These are phyloP conservation scores for Drosophila subsilvestris DNA, from an alignment of 2,888 invertebrate species.

Conservation along the genomic window DNA sequence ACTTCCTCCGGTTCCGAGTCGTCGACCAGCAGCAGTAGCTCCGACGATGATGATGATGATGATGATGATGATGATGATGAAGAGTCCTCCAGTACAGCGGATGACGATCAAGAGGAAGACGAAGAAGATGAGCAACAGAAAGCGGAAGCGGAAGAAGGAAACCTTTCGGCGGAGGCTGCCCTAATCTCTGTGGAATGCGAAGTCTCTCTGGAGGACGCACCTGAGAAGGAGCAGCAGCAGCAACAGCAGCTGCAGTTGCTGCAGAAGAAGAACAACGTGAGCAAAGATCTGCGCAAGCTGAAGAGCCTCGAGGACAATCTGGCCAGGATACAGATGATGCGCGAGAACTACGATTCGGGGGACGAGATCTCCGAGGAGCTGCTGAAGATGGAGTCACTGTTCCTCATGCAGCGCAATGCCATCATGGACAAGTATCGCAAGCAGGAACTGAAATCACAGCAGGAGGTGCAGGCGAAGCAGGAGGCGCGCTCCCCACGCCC, in stretches of 20 bases:
- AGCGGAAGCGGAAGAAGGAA: background rate
- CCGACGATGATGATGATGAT: constrained; percentile 18
- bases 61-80: constrained; percentile 22
- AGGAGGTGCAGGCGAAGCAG: constrained; percentile 13
- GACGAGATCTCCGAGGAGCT: constrained; percentile 82
- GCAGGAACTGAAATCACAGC: constrained; percentile 49
- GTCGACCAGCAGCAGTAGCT: constrained; percentile 55
- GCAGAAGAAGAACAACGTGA: constrained; percentile 73
- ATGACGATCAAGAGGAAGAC: background rate
- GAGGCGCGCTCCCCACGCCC: constrained; percentile 43
- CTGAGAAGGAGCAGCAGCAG: constrained; percentile 12
- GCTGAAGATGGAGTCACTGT: constrained; percentile 81
- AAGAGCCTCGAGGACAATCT: constrained; percentile 81
- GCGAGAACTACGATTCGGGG: constrained; percentile 81
- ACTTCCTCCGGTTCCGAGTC: constrained; percentile 61
- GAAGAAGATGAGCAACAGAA: constrained; percentile 24
- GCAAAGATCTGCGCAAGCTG: constrained; percentile 80
- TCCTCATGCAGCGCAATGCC: constrained; percentile 80
- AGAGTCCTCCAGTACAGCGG: constrained; percentile 35
- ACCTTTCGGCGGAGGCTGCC: constrained; percentile 2
- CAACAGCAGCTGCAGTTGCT: background rate
- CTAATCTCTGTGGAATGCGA: background rate
- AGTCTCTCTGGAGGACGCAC: background rate
- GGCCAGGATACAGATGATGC: constrained; percentile 82
- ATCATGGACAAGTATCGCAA: constrained; percentile 82